phyloP scores from a whole-genome alignment of 2,113 vertebrate species.

The Azemiops feae region DNA sequence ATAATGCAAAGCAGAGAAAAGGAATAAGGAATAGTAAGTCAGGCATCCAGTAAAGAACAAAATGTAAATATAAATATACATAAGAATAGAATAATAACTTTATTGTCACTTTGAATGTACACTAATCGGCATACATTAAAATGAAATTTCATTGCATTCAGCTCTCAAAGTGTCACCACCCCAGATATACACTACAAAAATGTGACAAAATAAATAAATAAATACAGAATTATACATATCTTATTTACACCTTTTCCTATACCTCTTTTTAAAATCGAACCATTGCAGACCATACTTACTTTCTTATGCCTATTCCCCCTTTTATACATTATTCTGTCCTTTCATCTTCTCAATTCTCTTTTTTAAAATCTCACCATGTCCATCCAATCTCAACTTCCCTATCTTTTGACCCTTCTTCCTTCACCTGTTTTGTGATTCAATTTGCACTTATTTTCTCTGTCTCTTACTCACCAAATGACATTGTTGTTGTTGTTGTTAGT shows the following conservation, averaged over 20 bases:
- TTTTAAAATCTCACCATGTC: background rate
- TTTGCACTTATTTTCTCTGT: background rate
- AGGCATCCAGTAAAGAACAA: background rate
- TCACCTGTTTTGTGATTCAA: background rate
- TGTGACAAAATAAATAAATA: too few species aligned
- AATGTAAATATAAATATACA: background rate
- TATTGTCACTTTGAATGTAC: too few species aligned
- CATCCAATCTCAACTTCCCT: background rate
- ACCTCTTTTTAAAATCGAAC: background rate
- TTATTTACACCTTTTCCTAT: background rate
- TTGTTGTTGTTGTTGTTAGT: too few species aligned
- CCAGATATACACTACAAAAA: too few species aligned
- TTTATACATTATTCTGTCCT: background rate
- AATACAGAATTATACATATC: background rate
- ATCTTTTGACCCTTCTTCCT: background rate
- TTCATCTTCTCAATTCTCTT: background rate
- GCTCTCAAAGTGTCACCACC: too few species aligned
- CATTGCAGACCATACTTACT: background rate
- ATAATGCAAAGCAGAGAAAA: background rate
- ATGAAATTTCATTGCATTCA: too few species aligned
- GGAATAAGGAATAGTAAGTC: background rate
- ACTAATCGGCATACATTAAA: too few species aligned
- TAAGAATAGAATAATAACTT: too few species aligned
- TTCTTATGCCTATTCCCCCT: background rate
- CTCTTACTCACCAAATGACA: background rate